phyloP scores from a whole-genome alignment of 2,113 vertebrate genomes.

The Camelus bactrianus region DNA sequence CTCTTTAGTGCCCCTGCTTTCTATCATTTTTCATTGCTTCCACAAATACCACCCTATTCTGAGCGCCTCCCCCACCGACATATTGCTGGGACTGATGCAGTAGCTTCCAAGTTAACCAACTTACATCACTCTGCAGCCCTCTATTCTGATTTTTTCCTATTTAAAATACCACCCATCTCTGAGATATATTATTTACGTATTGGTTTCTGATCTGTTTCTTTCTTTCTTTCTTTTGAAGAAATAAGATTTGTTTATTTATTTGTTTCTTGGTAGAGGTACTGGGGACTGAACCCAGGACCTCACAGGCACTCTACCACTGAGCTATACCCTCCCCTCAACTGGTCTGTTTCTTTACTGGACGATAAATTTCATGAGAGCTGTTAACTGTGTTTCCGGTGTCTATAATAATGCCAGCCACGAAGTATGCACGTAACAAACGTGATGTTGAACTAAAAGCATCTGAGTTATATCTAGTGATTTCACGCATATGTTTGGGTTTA shows the following conservation, averaged over 20 bases:
- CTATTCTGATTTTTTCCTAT: neutral
- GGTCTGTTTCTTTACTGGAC: neutral
- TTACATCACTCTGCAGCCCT: neutral
- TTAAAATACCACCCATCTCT: neutral
- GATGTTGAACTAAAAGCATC: neutral
- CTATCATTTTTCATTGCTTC: neutral
- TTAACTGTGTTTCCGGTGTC: neutral
- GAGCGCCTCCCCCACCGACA: neutral
- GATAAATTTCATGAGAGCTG: neutral
- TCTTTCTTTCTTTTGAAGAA: no score
- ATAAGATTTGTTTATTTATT: no score
- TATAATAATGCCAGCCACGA: neutral
- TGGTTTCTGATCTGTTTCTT: neutral
- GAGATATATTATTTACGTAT: neutral
- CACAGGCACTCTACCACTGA: no score
- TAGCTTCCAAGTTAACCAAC: neutral
- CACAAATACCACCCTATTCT: neutral
- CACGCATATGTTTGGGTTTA: neutral
- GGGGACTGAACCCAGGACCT: no score
- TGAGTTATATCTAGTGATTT: neutral
- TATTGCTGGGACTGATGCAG: neutral
- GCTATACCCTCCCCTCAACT: no score
- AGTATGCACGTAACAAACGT: neutral
- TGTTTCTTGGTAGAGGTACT: no score
- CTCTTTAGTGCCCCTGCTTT: neutral